phyloP scores from a whole-genome alignment of 1,140 invertebrate genomes.

The Goniozus legneri region DNA sequence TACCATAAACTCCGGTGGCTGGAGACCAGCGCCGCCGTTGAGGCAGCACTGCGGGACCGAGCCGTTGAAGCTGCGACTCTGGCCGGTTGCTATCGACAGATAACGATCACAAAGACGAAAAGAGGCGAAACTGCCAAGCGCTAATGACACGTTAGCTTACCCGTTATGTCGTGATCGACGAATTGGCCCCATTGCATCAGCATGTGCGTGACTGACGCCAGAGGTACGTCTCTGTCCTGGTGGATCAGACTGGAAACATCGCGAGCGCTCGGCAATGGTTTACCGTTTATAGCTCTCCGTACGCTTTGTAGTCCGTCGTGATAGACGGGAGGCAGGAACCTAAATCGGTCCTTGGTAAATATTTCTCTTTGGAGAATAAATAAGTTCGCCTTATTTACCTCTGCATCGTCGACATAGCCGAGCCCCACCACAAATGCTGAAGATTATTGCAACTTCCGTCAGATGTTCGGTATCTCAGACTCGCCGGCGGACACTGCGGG shows the following conservation, averaged over 20 bases:
- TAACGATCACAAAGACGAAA: neutral
- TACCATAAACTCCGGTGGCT: slow-evolving; percentile 63
- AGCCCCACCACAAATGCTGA: slow-evolving; percentile 72
- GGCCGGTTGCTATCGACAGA: slow-evolving; percentile 42
- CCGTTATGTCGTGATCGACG: slow-evolving; percentile 77
- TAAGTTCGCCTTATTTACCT: slow-evolving; percentile 26
- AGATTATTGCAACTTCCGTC: slow-evolving; percentile 87
- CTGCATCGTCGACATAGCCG: slow-evolving; percentile 76
- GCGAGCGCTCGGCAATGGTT: slow-evolving; percentile 64
- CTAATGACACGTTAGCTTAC: too few relatives aligned
- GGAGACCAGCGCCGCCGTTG: slow-evolving; percentile 59
- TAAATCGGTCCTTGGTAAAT: slow-evolving; percentile 10
- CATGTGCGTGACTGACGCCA: slow-evolving; percentile 66
- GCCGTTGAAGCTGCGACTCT: slow-evolving; percentile 70
- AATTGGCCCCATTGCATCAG: slow-evolving; percentile 87
- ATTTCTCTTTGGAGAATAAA: neutral
- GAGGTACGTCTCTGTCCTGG: slow-evolving; percentile 57
- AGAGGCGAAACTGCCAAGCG: too few relatives aligned
- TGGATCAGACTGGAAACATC: slow-evolving; percentile 66
- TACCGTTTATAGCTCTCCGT: slow-evolving; percentile 57
- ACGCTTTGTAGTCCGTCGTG: slow-evolving; percentile 64
- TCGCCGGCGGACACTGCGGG: slow-evolving; percentile 60
- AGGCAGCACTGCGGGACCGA: slow-evolving; percentile 77
- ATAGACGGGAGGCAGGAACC: slow-evolving; percentile 77
- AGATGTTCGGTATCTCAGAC: slow-evolving; percentile 68